A percentile compares a stretch with the other conserved stretches of the same genome.
phyloP scores from a whole-genome alignment of 1,140 invertebrate species.

The Adoxophyes honmai region DNA sequence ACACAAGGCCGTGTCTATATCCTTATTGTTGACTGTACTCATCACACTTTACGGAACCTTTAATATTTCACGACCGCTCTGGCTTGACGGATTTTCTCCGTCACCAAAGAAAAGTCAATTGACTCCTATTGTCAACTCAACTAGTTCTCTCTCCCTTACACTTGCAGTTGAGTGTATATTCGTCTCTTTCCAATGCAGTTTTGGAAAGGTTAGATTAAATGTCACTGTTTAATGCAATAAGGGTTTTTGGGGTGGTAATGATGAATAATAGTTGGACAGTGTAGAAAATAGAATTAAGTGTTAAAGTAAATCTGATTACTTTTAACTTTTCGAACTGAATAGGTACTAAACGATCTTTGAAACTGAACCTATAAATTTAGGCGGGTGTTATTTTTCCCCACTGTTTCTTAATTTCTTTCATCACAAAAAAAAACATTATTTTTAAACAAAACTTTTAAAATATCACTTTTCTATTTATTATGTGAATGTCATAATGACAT shows the following conservation, averaged over 20 bases:
- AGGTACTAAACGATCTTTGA: too few relatives aligned
- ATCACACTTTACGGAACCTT: not conserved
- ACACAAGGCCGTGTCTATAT: too few relatives aligned
- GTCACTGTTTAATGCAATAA: not conserved
- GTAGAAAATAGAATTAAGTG: slow-evolving; percentile 6
- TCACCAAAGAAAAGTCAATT: slow-evolving; percentile 5
- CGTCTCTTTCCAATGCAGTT: not conserved
- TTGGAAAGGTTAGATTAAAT: not conserved
- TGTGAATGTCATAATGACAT: too few relatives aligned
- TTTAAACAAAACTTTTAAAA: too few relatives aligned
- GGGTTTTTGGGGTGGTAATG: slow-evolving; percentile 8
- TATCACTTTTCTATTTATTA: too few relatives aligned
- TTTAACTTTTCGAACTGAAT: too few relatives aligned
- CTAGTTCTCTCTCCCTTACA: not conserved
- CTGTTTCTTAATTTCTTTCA: too few relatives aligned
- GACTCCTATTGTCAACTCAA: not conserved
- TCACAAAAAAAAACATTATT: too few relatives aligned
- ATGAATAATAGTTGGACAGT: slow-evolving; percentile 16
- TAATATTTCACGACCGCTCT: not conserved
- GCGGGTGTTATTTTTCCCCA: too few relatives aligned
- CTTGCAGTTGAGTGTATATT: not conserved
- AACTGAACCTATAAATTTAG: too few relatives aligned
- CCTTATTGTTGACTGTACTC: too few relatives aligned
- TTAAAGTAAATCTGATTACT: slow-evolving; percentile 33
- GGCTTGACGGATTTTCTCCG: not conserved